A percentile compares a stretch with the other conserved stretches of the same genome.
These are phyloP conservation scores for Pachliopta kotzebuea DNA, from an alignment of 2,888 invertebrate species.

Conservation along the genomic window DNA sequence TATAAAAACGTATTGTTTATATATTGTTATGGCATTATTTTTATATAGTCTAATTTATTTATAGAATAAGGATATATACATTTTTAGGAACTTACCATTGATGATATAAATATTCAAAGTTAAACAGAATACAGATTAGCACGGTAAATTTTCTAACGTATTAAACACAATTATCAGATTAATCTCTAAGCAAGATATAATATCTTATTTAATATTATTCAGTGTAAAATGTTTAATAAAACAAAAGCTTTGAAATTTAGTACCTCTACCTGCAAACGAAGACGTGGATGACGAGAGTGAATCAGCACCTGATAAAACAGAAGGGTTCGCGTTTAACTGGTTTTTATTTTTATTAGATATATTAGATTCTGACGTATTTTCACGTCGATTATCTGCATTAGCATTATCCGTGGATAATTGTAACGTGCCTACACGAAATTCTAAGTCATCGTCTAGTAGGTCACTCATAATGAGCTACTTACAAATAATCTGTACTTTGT, in stretches of 20 bases:
- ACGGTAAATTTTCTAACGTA: neutral
- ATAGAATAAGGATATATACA: too few species aligned
- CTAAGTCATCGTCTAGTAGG: constrained; percentile 78
- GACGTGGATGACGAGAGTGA: constrained; percentile 69
- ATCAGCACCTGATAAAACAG: constrained; percentile 71
- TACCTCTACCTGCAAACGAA: constrained; percentile 62
- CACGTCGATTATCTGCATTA: constrained; percentile 43
- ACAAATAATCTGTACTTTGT: constrained; percentile 17
- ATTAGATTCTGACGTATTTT: constrained; percentile 41
- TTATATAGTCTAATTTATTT: too few species aligned
- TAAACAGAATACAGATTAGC: neutral
- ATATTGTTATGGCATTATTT: too few species aligned
- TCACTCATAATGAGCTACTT: constrained; percentile 57
- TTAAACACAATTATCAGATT: neutral
- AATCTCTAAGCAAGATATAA: neutral
- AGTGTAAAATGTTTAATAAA: neutral
- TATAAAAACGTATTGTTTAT: too few species aligned
- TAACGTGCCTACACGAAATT: constrained; percentile 79
- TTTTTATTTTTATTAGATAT: constrained; percentile 47
- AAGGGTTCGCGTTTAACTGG: constrained; percentile 56
- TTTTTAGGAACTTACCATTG: too few species aligned
- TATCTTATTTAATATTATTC: neutral
- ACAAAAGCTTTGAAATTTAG: constrained; percentile 2
- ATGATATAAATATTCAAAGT: too few species aligned
- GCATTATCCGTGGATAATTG: constrained; percentile 61